phyloP scores from a whole-genome alignment of 2,797 vertebrate genomes.

The Sebastes matsubarae region DNA sequence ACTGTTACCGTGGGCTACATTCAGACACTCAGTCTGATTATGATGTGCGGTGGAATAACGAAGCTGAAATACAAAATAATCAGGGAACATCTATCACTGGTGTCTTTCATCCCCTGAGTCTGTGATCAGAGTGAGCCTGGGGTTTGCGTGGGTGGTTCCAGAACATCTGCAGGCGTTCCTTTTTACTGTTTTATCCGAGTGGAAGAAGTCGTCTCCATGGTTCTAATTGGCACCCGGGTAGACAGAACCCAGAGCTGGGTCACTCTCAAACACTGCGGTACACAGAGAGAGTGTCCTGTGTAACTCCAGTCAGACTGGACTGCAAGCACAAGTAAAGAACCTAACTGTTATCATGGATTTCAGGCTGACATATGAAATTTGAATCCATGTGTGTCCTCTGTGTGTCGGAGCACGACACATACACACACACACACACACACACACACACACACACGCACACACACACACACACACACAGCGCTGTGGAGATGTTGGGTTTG shows the following conservation, averaged over 20 bases:
- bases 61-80: not conserved
- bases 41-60: not conserved
- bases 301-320: not conserved
- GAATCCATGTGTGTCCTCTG: no score
- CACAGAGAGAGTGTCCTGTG: not conserved
- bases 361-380: not conserved
- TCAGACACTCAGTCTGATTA: not conserved
- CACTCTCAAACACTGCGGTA: not conserved
- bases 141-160: constrained; percentile 39
- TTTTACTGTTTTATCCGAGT: not conserved
- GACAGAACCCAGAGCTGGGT: not conserved
- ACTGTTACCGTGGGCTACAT: not conserved
- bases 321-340: not conserved
- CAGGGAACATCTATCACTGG: not conserved
- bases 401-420: no score
- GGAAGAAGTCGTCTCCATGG: constrained; percentile 8
- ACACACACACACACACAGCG: no score
- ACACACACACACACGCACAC: no score
- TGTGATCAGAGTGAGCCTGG: constrained; percentile 19
- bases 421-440: no score
- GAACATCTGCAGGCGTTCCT: constrained; percentile 22
- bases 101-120: constrained; percentile 16
- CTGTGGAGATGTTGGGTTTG: no score
- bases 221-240: constrained; percentile 44
- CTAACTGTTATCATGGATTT: no score